Evolutionary conservation across 2,797 vertebrate species (phyloP), one percentile per base, ranked within the genome.

Genomic region (Rhabdophis nuchalis): DNA sequence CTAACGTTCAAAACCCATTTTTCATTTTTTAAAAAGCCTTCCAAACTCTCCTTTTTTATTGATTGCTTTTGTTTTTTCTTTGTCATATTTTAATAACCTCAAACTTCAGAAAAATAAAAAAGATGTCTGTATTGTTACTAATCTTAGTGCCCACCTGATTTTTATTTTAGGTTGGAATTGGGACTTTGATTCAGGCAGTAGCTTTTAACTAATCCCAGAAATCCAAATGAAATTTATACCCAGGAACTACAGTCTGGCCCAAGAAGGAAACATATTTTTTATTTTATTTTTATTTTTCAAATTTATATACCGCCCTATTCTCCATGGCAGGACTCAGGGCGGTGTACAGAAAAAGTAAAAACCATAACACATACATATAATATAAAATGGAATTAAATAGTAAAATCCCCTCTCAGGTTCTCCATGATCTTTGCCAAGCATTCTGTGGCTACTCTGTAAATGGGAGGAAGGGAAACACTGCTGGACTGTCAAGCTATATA

Each of bases 1-100:
- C 58, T 86, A 82, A 46, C 23, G 20, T 82, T 36, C 72, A 82
- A 89, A 93, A 90, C 6, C 53, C 94, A 94, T 93, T 29, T 93
- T 32, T 94, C 92, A 0, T 4, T 52, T 0, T 58, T n/a, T 9
- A 0, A 25, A 77, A 87, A 91, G 18, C 18, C 18, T 61, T 29
- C 60, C 7, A 72, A 58, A 88, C 54, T 16, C 14, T 61, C 46
- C 25, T 90, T 23, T n/a, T 86, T 89, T 86, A 56, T 68, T 86
- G 4, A 2, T 7, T 27, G 20, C 36, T 23, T n/a, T 57, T 68
- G 3, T 1, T 18, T 14, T 14, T 41, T 46, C 29, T 61, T 88
- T 56, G 14, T 1, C 9, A 0, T 16, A 16, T 16, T 90, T 82
- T 85, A 41, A 41, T 82, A 54, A 82, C 10, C 32, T 18, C 18